Conservation (phyloP, 2,797 vertebrate species). For the Microtus californicus region DNA sequence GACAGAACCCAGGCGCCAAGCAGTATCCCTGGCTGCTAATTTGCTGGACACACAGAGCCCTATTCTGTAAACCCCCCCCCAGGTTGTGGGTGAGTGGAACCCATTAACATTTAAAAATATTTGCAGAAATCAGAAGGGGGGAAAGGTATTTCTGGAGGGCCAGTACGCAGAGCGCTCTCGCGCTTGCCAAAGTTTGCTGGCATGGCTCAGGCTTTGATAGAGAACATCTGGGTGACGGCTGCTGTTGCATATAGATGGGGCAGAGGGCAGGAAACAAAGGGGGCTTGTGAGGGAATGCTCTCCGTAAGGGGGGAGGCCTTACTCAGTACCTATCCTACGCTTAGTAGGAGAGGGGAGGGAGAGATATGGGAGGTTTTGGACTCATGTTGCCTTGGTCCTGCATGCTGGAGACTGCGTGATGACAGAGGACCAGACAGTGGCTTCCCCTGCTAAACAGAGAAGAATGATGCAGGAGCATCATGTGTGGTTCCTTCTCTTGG, state of each 20-base stretch:
- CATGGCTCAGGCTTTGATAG: conserved; percentile 89
- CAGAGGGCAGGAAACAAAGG: conserved; percentile 87
- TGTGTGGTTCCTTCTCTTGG: background rate
- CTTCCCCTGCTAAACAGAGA: background rate
- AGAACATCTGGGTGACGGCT: conserved; percentile 90
- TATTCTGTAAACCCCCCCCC: conserved; percentile 82
- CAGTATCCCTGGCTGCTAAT: conserved; percentile 84
- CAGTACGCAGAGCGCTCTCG: conserved; percentile 89
- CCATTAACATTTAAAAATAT: conserved; percentile 91
- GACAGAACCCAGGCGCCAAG: conserved; percentile 85
- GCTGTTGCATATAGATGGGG: conserved; percentile 82
- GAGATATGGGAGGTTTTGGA: background rate
- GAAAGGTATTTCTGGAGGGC: conserved; percentile 88
- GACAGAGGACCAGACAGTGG: background rate
- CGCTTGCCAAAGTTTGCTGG: conserved; percentile 90
- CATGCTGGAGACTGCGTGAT: background rate
- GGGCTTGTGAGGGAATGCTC: conserved; percentile 85
- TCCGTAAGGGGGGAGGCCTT: conserved; percentile 67
- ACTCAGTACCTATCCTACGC: conserved; percentile 79
- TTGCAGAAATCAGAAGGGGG: conserved; percentile 86
- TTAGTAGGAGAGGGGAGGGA: conserved; percentile 16
- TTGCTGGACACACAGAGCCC: conserved; percentile 85
- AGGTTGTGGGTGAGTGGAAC: conserved; percentile 85
- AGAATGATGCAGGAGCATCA: background rate
- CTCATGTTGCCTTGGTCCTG: background rate